phyloP scores from a whole-genome alignment of 2,888 invertebrate species.

The Zygaena filipendulae region DNA sequence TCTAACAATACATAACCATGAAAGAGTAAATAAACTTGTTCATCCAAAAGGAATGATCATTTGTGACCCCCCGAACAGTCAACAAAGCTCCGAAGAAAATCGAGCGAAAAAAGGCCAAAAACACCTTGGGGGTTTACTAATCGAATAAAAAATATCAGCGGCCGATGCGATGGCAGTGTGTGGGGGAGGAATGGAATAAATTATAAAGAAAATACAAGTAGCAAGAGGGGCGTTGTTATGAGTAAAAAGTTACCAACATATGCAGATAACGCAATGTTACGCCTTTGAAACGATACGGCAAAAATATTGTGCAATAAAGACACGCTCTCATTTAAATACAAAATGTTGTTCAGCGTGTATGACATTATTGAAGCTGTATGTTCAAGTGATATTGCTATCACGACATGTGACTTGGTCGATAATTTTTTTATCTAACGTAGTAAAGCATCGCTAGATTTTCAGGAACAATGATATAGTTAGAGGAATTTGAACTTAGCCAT shows the following conservation, averaged over 20 bases:
- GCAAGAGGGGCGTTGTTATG: slow-evolving; percentile 56
- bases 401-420: too few relatives aligned
- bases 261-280: slow-evolving; percentile 54
- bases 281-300: too few relatives aligned
- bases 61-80: slow-evolving; percentile 61
- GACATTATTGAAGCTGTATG: too few relatives aligned
- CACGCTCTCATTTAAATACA: too few relatives aligned
- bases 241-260: slow-evolving; percentile 54
- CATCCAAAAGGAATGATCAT: slow-evolving; percentile 65
- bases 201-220: slow-evolving; percentile 67
- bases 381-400: too few relatives aligned
- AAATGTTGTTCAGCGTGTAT: too few relatives aligned
- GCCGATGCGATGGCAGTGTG: slow-evolving; percentile 66
- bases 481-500: too few relatives aligned
- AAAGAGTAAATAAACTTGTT: slow-evolving; percentile 59
- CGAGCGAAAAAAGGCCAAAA: slow-evolving; percentile 71
- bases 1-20: too few relatives aligned
- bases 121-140: slow-evolving; percentile 71
- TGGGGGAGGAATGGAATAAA: slow-evolving; percentile 66
- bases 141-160: slow-evolving; percentile 72
- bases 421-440: too few relatives aligned
- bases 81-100: slow-evolving; percentile 70
- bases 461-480: too few relatives aligned
- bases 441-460: too few relatives aligned
- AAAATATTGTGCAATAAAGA: too few relatives aligned